phyloP scores from a whole-genome alignment of 2,113 vertebrate species.

The Pachypanchax playfairii region DNA sequence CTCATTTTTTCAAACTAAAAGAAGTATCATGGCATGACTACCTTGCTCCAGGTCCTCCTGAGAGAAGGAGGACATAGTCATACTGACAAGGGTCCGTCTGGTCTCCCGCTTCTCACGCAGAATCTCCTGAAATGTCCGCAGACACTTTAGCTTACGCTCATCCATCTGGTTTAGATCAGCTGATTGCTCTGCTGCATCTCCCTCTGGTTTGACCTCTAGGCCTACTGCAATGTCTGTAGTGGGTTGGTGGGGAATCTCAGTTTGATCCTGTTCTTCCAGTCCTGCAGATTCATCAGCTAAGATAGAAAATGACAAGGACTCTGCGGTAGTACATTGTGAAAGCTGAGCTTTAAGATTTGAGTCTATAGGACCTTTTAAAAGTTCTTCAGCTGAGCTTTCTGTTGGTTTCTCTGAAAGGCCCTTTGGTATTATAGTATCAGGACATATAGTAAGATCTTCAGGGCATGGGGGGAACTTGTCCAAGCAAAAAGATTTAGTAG shows the following conservation, averaged over 20 bases:
- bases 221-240: conserved; percentile 1
- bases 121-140: conserved; percentile 92
- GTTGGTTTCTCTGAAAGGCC: conserved; percentile 30
- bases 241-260: conserved; percentile 6
- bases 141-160: conserved; percentile 87
- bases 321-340: conserved; percentile 51
- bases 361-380: conserved; percentile 17
- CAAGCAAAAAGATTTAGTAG: conserved; percentile 22
- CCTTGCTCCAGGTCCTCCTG: conserved; percentile 86
- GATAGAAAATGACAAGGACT: conserved; percentile 43
- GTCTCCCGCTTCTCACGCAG: conserved; percentile 89
- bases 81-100: conserved; percentile 85
- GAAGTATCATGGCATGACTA: conserved; percentile 57
- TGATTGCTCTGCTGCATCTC: conserved; percentile 10
- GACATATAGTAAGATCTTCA: conserved; percentile 13
- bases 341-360: conserved; percentile 20
- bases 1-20: background rate
- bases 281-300: conserved; percentile 32
- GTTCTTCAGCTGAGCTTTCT: conserved; percentile 3
- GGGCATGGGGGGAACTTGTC: conserved; percentile 1
- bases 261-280: conserved; percentile 21
- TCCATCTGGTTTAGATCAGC: conserved; percentile 72
- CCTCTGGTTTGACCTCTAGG: conserved; percentile 24
- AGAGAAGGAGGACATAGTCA: conserved; percentile 84
- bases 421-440: conserved; percentile 24